Evolutionary conservation across 2,888 invertebrate genomes (phyloP).

Genomic region (Mythimna vitellina): DNA sequence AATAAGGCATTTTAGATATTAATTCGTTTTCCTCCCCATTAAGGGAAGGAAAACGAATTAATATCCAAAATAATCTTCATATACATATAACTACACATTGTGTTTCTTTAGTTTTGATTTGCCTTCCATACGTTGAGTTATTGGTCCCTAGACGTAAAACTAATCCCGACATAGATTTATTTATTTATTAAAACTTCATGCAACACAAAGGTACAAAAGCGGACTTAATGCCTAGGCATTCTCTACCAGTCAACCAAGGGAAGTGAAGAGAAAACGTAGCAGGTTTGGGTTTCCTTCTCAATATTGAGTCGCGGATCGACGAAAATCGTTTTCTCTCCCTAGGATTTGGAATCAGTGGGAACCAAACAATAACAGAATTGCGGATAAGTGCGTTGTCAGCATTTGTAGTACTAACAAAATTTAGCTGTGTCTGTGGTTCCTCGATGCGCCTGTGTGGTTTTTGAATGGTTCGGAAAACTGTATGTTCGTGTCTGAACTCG

Average conservation of each 20-base stretch:
- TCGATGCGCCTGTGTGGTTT: constrained; percentile 39
- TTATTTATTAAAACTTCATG: no score
- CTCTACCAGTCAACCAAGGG: no score
- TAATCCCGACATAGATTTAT: neutral
- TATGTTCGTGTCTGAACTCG: constrained; percentile 9
- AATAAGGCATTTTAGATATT: no score
- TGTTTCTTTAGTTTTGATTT: neutral
- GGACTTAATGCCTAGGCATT: no score
- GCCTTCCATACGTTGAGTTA: neutral
- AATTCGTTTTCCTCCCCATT: no score
- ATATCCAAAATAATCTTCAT: neutral
- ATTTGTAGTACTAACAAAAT: constrained; percentile 22
- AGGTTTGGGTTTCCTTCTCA: neutral
- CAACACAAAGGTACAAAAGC: no score
- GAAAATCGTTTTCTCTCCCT: constrained; percentile 16
- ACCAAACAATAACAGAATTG: constrained; percentile 4
- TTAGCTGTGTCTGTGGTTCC: constrained; percentile 44
- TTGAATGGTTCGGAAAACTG: constrained; percentile 32
- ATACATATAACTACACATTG: neutral
- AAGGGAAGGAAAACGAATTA: constrained; percentile 14
- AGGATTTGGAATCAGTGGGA: neutral
- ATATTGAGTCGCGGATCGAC: constrained; percentile 6
- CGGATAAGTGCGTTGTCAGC: constrained; percentile 6
- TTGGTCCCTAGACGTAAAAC: neutral
- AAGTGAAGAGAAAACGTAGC: no score